These are phyloP conservation scores for Ceratina japonica DNA, from an alignment of 1,140 invertebrate genomes.

Conservation along the genomic window DNA sequence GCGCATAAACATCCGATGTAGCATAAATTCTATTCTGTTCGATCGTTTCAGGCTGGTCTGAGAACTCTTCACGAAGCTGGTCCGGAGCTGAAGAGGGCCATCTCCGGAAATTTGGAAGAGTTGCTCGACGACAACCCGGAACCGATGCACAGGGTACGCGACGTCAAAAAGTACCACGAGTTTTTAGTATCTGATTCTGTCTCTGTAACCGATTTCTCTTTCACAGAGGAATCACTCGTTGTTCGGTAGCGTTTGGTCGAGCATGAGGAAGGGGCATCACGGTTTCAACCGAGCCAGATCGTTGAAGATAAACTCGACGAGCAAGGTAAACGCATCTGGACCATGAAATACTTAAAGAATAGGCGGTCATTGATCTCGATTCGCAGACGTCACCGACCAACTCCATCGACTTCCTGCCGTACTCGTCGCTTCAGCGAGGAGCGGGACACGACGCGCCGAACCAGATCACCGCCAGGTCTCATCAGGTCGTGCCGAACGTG, in stretches of 20 bases:
- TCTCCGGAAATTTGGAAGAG: slow-evolving; percentile 97
- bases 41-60: slow-evolving; percentile 87
- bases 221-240: slow-evolving; percentile 96
- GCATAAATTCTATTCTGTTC: not conserved
- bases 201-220: not conserved
- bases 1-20: too few relatives aligned
- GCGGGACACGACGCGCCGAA: slow-evolving; percentile 71
- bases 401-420: slow-evolving; percentile 82
- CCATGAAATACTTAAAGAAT: not conserved
- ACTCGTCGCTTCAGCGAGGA: slow-evolving; percentile 82
- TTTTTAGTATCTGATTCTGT: not conserved
- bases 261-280: slow-evolving; percentile 86
- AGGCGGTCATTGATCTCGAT: not conserved
- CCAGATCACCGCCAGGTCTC: slow-evolving; percentile 78
- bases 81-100: slow-evolving; percentile 97
- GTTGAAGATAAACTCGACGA: slow-evolving; percentile 81
- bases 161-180: not conserved
- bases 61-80: slow-evolving; percentile 98
- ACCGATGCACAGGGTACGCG: slow-evolving; percentile 95
- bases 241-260: slow-evolving; percentile 97
- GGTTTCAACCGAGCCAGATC: slow-evolving; percentile 82
- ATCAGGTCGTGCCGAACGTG: slow-evolving; percentile 79
- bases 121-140: slow-evolving; percentile 93
- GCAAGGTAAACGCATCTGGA: slow-evolving; percentile 62
- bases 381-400: slow-evolving; percentile 81